Percentiles rank a stretch among this genome's conserved stretches.
Evolutionary conservation across 1,140 invertebrate genomes (phyloP).

Genomic region (Oryctes rhinoceros): DNA sequence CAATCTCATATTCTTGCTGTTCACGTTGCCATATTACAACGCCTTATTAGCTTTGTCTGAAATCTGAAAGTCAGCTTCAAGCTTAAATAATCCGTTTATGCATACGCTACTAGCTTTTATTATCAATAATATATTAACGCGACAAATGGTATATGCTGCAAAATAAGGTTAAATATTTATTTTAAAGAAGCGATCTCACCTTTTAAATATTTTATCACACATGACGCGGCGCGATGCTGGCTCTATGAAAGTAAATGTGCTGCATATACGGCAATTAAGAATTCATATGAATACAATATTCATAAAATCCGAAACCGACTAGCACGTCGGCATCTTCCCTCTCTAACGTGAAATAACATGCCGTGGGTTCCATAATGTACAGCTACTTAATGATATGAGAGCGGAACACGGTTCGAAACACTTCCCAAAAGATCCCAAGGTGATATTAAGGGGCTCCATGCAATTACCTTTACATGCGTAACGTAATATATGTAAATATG

Average conservation of each 20-base stretch:
- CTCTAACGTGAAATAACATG: not conserved
- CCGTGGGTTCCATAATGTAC: conserved; percentile 22
- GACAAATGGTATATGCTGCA: not conserved
- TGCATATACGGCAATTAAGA: conserved; percentile 27
- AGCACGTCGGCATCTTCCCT: conserved; percentile 23
- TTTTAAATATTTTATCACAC: conserved; percentile 16
- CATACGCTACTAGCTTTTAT: not conserved
- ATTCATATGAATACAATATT: conserved; percentile 38
- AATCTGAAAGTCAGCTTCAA: not conserved
- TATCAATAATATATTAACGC: conserved; percentile 21
- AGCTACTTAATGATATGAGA: conserved; percentile 34
- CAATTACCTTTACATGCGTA: conserved; percentile 36
- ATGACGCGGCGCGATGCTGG: not conserved
- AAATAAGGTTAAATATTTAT: conserved; percentile 35
- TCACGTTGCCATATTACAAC: too few relatives aligned
- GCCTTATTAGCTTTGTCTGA: not conserved
- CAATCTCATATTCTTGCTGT: too few relatives aligned
- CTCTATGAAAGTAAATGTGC: not conserved
- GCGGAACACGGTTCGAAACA: conserved; percentile 16
- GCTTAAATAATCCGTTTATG: not conserved
- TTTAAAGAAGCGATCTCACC: conserved; percentile 20
- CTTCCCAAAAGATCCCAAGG: conserved; percentile 21
- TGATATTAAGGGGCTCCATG: conserved; percentile 26
- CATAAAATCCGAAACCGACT: conserved; percentile 33
- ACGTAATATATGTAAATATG: conserved; percentile 36